Conservation (phyloP, 1,140 invertebrate species). For the Drosophila azteca region DNA sequence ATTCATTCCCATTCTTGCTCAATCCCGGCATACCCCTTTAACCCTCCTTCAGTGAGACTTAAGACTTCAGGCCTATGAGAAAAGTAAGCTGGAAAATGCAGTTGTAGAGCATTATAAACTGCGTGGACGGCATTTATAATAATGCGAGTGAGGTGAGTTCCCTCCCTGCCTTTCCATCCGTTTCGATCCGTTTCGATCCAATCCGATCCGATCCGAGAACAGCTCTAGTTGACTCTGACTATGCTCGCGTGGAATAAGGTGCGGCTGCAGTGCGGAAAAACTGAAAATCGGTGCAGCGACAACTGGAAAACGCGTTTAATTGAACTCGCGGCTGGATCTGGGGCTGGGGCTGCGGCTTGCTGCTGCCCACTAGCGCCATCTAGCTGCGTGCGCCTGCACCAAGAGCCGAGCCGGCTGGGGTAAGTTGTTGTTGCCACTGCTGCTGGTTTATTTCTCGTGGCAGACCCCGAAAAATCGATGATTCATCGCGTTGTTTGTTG, state of each 20-base stretch:
- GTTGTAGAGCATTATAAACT: constrained; percentile 73
- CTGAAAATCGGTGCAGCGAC: constrained; percentile 40
- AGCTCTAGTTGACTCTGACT: constrained; percentile 45
- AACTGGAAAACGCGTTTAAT: constrained; percentile 76
- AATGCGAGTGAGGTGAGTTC: constrained; percentile 46
- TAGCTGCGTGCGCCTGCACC: constrained; percentile 71
- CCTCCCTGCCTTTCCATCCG: background rate
- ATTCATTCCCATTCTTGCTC: too few relatives aligned
- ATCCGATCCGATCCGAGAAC: background rate
- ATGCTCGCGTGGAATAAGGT: constrained; percentile 61
- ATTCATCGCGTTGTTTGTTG: constrained; percentile 76
- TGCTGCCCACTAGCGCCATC: constrained; percentile 77
- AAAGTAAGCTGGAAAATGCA: constrained; percentile 42
- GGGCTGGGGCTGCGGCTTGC: background rate
- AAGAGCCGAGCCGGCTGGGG: constrained; percentile 57
- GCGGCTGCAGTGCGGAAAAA: constrained; percentile 71
- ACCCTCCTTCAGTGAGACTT: too few relatives aligned
- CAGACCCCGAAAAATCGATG: constrained; percentile 64
- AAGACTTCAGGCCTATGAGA: too few relatives aligned
- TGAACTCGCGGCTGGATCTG: constrained; percentile 40
- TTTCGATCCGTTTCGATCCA: background rate
- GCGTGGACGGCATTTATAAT: constrained; percentile 82
- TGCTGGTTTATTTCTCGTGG: constrained; percentile 36
- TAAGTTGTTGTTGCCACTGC: constrained; percentile 33
- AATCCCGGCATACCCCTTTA: too few relatives aligned